These are phyloP conservation scores for Acropternis orthonyx DNA, from an alignment of 2,797 vertebrate species.

Conservation along the genomic window DNA sequence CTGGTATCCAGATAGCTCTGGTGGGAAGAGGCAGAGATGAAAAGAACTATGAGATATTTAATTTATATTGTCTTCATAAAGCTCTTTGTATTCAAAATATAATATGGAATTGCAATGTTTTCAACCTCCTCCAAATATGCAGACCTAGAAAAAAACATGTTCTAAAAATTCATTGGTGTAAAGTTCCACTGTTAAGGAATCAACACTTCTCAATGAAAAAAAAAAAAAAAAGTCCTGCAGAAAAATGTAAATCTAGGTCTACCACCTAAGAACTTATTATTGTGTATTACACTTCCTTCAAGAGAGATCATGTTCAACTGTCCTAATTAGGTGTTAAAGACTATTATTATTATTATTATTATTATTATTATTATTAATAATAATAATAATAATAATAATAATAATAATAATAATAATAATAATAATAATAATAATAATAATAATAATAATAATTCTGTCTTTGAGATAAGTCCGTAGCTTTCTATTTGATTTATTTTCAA, in stretches of 20 bases:
- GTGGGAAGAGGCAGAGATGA: not conserved
- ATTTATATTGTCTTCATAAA: not conserved
- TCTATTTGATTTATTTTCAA: not conserved
- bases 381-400: too few species aligned
- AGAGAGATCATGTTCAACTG: not conserved
- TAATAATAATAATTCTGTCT: not conserved
- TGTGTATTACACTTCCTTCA: not conserved
- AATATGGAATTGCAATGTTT: not conserved
- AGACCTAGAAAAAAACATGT: not conserved
- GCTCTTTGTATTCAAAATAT: not conserved
- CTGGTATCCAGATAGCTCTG: not conserved
- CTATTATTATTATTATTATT: not conserved
- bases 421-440: too few species aligned
- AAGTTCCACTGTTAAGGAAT: not conserved
- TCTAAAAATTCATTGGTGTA: not conserved
- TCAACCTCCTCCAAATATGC: not conserved
- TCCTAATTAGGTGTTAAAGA: not conserved
- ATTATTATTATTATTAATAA: too few species aligned
- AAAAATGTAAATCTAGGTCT: not conserved
- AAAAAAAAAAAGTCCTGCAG: not conserved
- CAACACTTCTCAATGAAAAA: not conserved
- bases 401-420: too few species aligned
- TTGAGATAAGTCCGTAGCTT: not conserved
- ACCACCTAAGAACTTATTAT: not conserved
- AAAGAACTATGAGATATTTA: not conserved